phyloP scores from a whole-genome alignment of 2,888 invertebrate genomes.

The Aporophyla lueneburgensis region DNA sequence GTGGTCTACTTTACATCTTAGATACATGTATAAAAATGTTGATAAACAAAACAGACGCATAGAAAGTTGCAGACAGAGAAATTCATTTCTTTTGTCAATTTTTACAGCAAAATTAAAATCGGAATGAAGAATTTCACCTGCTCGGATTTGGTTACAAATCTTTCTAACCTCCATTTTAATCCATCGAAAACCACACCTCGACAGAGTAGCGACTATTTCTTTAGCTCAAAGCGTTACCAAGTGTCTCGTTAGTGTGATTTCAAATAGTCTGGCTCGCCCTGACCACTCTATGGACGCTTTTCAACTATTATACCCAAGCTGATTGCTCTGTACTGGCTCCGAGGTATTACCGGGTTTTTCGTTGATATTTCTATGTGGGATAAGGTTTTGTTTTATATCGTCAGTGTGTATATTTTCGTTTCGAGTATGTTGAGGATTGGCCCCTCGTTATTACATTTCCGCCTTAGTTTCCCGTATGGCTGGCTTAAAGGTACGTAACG shows the following conservation, averaged over 20 bases:
- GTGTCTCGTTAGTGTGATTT: conserved; percentile 85
- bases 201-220: conserved; percentile 60
- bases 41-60: no score
- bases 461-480: not conserved
- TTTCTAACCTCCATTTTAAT: conserved; percentile 31
- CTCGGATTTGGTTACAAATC: not conserved
- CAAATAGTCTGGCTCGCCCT: conserved; percentile 76
- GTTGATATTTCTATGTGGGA: conserved; percentile 29
- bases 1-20: no score
- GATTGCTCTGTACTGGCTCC: conserved; percentile 76
- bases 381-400: conserved; percentile 14
- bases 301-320: conserved; percentile 77
- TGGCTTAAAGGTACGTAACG: not conserved
- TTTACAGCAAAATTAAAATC: not conserved
- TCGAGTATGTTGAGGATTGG: not conserved
- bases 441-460: not conserved
- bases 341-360: conserved; percentile 67
- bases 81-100: not conserved
- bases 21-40: no score
- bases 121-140: not conserved
- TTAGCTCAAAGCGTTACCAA: conserved; percentile 70
- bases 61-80: no score
- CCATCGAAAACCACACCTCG: conserved; percentile 38
- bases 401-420: not conserved
- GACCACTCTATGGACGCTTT: conserved; percentile 72